Base-by-base conservation (phyloP, 2,888 invertebrate genomes). In the Heliconius cydno region DNA sequence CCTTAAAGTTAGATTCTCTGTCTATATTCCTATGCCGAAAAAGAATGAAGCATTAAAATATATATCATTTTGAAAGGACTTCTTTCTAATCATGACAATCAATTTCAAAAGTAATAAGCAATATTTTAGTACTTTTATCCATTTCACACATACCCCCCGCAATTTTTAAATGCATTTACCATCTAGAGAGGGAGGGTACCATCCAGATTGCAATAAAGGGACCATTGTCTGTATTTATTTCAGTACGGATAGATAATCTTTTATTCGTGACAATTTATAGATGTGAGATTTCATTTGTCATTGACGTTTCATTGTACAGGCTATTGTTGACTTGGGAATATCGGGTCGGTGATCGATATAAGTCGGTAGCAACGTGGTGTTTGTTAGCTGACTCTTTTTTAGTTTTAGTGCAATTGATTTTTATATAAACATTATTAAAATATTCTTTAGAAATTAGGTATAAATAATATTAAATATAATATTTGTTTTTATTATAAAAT, bases 201-300 rank as follows among this genome's bases (percentile, higher is more conserved):
- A 28, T 41, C 74, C 22, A 87, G 87, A 85, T 86, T 87, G 89
- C 92, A 92, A 92, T 93, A 94, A 92, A 92, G 91, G 67, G 87
- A 81, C 87, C 92, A 92, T 94, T 94, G 93, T 93, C 86, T 88
- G 92, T 89, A 92, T 93, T 91, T 93, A 93, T 94, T 92, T 90
- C 92, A 87, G 86, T 89, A 91, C 88, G 91, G 93, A 94, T 94
- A 91, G 93, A 94, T 94, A 93, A 94, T 94, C 91, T 93, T 93
- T 93, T 94, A 92, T 92, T 92, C 90, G 88, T 90, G 89, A 92
- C 90, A 91, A 93, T 94, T 93, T 93, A 94, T 94, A 91, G 91
- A 88, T 88, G 89, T 90, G 91, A 90, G 90, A 90, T 92, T 93
- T 92, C 92, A 91, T 92, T 93, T 93, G 92, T 93, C 93, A 93